Conservation (phyloP, 1,140 invertebrate genomes). For the Drosophila kanapiae region DNA sequence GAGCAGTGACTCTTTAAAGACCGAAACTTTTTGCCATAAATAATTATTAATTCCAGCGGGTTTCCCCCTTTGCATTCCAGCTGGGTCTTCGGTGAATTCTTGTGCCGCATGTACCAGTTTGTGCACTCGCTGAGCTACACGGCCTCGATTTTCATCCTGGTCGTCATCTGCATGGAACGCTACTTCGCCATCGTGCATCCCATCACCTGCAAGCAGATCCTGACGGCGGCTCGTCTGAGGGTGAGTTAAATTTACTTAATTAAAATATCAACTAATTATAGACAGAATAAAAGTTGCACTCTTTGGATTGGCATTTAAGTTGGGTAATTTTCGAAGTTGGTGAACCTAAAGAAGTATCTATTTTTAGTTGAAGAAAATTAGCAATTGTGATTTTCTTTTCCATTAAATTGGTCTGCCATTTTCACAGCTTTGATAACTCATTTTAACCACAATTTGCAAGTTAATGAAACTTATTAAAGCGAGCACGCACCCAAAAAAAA, state of each 20-base stretch:
- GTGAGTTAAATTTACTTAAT: slow-evolving; percentile 85
- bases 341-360: background rate
- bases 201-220: slow-evolving; percentile 91
- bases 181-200: slow-evolving; percentile 94
- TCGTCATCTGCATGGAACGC: slow-evolving; percentile 93
- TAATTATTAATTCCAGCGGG: slow-evolving; percentile 31
- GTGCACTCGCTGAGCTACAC: slow-evolving; percentile 92
- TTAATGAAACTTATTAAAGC: slow-evolving; percentile 66
- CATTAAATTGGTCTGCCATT: slow-evolving; percentile 18
- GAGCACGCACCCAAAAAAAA: slow-evolving; percentile 22
- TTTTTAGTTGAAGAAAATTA: slow-evolving; percentile 16
- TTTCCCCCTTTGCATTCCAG: slow-evolving; percentile 85
- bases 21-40: slow-evolving; percentile 26
- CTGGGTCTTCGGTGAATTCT: slow-evolving; percentile 92
- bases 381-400: background rate
- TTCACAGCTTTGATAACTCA: slow-evolving; percentile 44
- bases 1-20: slow-evolving; percentile 22
- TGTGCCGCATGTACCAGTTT: slow-evolving; percentile 94
- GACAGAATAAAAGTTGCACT: background rate
- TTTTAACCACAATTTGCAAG: slow-evolving; percentile 60
- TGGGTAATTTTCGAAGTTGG: background rate
- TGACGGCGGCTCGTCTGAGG: slow-evolving; percentile 89
- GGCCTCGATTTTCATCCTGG: slow-evolving; percentile 92
- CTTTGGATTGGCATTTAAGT: background rate
- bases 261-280: background rate